phyloP scores from a whole-genome alignment of 2,797 vertebrate genomes.

The Acestrorhynchus altus region DNA sequence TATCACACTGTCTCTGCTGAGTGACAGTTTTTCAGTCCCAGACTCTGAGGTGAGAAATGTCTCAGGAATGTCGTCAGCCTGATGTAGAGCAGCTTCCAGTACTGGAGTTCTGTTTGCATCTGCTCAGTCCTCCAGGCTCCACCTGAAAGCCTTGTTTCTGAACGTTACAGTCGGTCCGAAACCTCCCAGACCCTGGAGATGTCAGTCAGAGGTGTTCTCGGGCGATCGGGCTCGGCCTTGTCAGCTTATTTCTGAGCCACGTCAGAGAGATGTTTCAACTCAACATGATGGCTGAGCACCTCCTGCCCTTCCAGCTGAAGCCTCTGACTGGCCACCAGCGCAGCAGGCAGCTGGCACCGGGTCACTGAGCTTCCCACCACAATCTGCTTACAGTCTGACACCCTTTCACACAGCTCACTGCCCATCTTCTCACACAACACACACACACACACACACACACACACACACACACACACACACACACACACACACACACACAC shows the following conservation, averaged over 20 bases:
- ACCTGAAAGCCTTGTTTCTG: neutral
- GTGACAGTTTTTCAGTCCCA: too few relatives aligned
- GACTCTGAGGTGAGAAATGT: too few relatives aligned
- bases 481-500: too few relatives aligned
- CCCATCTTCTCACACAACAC: neutral
- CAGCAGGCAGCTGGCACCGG: neutral
- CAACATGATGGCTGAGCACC: neutral
- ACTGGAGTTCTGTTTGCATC: neutral
- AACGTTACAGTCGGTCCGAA: neutral
- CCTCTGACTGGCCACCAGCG: neutral
- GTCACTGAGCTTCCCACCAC: neutral
- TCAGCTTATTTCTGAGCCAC: neutral
- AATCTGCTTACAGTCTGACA: neutral
- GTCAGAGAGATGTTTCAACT: neutral
- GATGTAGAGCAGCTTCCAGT: neutral
- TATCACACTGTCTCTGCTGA: too few relatives aligned
- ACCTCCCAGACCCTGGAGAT: neutral
- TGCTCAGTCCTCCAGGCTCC: neutral
- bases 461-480: neutral
- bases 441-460: neutral
- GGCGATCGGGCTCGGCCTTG: neutral
- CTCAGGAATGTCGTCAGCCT: neutral
- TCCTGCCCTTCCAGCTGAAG: neutral
- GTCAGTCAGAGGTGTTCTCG: neutral
- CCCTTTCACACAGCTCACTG: neutral